Percentiles rank a stretch among this genome's conserved stretches.
Evolutionary conservation across 1,140 invertebrate genomes (phyloP).

Genomic region (Trachymyrmex cornetzi): DNA sequence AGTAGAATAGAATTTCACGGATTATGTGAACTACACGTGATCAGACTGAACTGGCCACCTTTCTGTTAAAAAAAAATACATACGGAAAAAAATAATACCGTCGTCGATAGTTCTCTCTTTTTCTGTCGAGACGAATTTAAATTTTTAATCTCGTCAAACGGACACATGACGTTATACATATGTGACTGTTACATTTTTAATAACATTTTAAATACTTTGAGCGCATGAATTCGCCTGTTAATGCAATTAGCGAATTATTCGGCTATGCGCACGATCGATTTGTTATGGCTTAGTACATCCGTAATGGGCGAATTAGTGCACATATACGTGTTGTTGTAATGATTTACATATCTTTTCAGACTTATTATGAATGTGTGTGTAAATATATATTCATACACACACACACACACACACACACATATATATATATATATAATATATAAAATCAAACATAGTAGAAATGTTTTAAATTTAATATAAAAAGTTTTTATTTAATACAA

Average conservation of each 20-base stretch:
- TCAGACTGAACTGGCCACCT: not conserved
- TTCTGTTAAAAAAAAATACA: not conserved
- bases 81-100: not conserved
- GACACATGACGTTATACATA: not conserved
- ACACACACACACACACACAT: too few relatives aligned
- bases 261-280: conserved; percentile 5
- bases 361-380: not conserved
- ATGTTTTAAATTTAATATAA: not conserved
- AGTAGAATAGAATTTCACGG: conserved; percentile 15
- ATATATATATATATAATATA: too few relatives aligned
- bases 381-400: too few relatives aligned
- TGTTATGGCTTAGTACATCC: not conserved
- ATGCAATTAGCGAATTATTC: conserved; percentile 14
- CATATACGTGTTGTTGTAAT: not conserved
- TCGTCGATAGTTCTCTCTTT: not conserved
- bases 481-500: too few relatives aligned
- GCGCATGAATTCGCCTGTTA: conserved; percentile 4
- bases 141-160: conserved; percentile 24
- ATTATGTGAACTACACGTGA: conserved; percentile 34
- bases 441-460: too few relatives aligned
- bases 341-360: not conserved
- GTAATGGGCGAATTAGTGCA: not conserved
- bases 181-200: conserved; percentile 24
- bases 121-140: conserved; percentile 24
- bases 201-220: conserved; percentile 43